Evolutionary conservation across 2,797 vertebrate genomes (phyloP), one percentile per base, ranked within the genome.

Genomic region (Cossypha polioptera): DNA sequence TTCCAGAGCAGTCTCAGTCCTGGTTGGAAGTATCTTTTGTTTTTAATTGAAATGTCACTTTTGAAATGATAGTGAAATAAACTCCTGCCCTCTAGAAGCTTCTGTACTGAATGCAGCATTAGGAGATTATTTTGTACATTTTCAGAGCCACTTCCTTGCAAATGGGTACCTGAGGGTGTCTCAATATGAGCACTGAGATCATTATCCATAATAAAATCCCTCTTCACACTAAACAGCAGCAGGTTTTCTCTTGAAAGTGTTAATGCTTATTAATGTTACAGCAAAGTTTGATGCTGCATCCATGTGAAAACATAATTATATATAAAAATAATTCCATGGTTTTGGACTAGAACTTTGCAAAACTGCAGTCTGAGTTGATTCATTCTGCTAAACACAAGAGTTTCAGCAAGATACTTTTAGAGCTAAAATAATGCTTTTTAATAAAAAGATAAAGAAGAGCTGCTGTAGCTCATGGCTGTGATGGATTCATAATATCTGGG

Each of bases 21-120:
- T 65, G 9, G 78, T 81, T 63, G 45, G 89, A 85, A 86, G 35
- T 62, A 29, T 73, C 76, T 92, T 86, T 93, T 95, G 65, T 72
- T 91, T 94, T 95, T 78, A 78, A 82, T 61, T 67, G 47, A 92
- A 93, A 80, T 58, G 33, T 43, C 48, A 76, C 57, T n/a, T 96
- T 96, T 67, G 51, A 43, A 88, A 69, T 91, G 54, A 76, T 84
- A 90, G n/a, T 73, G 54, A 94, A 92, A 88, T 80, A 83, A 86
- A 90, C 31, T 2, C 2, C 87, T 88, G 73, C 58, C 42, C 31
- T 87, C 92, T 89, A 68, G 92, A 92, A 96, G 53, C 31, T 48
- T 75, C 69, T 76, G 20, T 43, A 31, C 48, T 51, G 47, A 89
- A 73, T 16, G 47, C 31, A 82, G 50, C 35, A 25, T 59, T 51